Base-by-base conservation (phyloP, 37 sponge, comb jelly and placozoan genomes). In the Cladorhizidae sp. region DNA sequence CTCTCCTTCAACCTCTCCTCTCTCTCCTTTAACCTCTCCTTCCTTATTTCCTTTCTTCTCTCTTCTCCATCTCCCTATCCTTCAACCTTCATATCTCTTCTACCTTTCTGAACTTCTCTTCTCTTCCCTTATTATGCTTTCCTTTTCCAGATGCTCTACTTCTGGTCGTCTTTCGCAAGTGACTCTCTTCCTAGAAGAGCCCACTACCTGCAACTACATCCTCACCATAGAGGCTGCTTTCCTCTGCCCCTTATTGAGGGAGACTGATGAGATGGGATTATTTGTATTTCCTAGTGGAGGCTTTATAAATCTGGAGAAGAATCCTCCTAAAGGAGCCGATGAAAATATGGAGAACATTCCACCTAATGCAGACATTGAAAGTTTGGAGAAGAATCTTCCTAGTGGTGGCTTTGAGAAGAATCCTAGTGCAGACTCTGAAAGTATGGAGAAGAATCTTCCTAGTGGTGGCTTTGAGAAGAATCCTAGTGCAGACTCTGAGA, bases 221-320 rank as follows among this genome's bases (percentile, higher is more conserved):
- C 74, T 94, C 40, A 91, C 86, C 3, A 83, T 92, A 28, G 95
- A 94, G 70, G 85, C 81, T 29, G n/a, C 52, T 7, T 82, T 85
- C 72, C 49, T 94, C 43, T 94, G 95, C 55, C 58, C 76, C 26
- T 61, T 90, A 21, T 75, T 94, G 8, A 57, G 72, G 14, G 43
- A 63, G 41, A 65, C 74, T 23, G 89, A 88, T 39, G 91, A 94
- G 20, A 14, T 87, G 57, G 95, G 95, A 35, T 3, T 85, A 59
- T 73, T 90, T 74, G 64, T 18, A 22, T 3, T 56, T 7, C 57
- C 74, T 29, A 71, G 9, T 41, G 35, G 9, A 45, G 49, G 9
- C 49, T 45, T 45, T 5, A 45, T 9, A 45, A 9, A 9, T 45
- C 8, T 9, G 9, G 49, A 45, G 49, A 45, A 45, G 49, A 42